Conservation (phyloP, 2,888 invertebrate species). For the Campoplex nolae region DNA sequence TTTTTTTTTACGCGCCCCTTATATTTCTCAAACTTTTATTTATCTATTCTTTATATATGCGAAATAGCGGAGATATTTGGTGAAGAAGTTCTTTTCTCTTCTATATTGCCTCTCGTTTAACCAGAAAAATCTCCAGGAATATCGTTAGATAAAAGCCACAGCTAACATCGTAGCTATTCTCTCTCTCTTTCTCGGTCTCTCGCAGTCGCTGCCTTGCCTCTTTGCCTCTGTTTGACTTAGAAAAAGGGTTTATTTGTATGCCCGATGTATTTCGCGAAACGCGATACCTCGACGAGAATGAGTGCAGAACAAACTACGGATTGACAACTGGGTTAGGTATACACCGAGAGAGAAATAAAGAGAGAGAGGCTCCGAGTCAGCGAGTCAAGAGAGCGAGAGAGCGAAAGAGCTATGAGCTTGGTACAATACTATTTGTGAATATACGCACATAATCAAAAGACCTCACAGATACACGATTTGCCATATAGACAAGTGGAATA, state of each 20-base stretch:
- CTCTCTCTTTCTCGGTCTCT: neutral
- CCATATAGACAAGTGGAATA: constrained; percentile 14
- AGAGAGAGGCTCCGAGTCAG: neutral
- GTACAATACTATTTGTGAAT: constrained; percentile 45
- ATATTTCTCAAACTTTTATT: constrained; percentile 41
- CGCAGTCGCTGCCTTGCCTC: neutral
- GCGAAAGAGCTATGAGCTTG: constrained; percentile 71
- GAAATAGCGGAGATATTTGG: constrained; percentile 28
- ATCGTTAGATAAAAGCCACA: constrained; percentile 39
- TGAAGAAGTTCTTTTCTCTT: constrained; percentile 11
- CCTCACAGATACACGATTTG: constrained; percentile 35
- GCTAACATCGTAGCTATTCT: constrained; percentile 14
- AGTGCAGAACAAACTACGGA: constrained; percentile 79
- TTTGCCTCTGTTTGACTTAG: constrained; percentile 69
- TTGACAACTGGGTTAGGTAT: constrained; percentile 81
- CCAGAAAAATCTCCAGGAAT: constrained; percentile 32
- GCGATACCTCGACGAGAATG: constrained; percentile 76
- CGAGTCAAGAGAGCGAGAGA: constrained; percentile 69
- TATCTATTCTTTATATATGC: constrained; percentile 25
- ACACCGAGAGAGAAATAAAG: constrained; percentile 56
- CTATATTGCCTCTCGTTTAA: constrained; percentile 36
- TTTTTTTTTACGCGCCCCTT: constrained; percentile 34
- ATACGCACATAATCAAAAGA: constrained; percentile 22
- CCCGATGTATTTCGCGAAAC: constrained; percentile 75
- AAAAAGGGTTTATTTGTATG: constrained; percentile 75